A percentile compares a stretch with the other conserved stretches of the same genome.
phyloP scores from a whole-genome alignment of 2,797 vertebrate species.

The Astyanax mexicanus region DNA sequence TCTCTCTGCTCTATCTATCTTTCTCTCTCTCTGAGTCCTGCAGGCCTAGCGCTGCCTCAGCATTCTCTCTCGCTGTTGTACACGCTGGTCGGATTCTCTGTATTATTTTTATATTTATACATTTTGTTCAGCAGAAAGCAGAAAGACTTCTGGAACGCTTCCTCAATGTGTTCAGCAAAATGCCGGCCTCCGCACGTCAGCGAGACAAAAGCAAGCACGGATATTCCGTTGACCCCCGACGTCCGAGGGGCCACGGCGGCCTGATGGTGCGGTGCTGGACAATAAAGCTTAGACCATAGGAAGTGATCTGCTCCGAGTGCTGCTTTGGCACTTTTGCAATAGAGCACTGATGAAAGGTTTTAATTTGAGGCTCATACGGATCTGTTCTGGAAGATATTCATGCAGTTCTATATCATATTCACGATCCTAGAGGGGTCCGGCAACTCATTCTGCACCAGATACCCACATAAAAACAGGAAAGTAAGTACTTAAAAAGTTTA shows the following conservation, averaged over 20 bases:
- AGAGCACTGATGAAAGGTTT: neutral
- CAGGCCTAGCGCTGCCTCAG: conserved; percentile 26
- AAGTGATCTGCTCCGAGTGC: neutral
- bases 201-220: neutral
- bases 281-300: neutral
- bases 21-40: too few relatives aligned
- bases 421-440: too few relatives aligned
- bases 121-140: neutral
- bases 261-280: neutral
- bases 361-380: neutral
- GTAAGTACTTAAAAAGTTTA: too few relatives aligned
- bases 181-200: neutral
- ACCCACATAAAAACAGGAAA: too few relatives aligned
- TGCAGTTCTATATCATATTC: too few relatives aligned
- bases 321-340: neutral
- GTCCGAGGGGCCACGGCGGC: neutral
- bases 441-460: too few relatives aligned
- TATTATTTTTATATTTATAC: conserved; percentile 23
- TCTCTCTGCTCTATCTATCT: neutral
- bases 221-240: neutral
- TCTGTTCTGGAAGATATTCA: neutral
- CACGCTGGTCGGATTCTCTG: neutral
- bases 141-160: neutral
- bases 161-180: neutral
- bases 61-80: neutral